Conservation (phyloP, 2,113 vertebrate species). For the Lepisosteus osseus region DNA sequence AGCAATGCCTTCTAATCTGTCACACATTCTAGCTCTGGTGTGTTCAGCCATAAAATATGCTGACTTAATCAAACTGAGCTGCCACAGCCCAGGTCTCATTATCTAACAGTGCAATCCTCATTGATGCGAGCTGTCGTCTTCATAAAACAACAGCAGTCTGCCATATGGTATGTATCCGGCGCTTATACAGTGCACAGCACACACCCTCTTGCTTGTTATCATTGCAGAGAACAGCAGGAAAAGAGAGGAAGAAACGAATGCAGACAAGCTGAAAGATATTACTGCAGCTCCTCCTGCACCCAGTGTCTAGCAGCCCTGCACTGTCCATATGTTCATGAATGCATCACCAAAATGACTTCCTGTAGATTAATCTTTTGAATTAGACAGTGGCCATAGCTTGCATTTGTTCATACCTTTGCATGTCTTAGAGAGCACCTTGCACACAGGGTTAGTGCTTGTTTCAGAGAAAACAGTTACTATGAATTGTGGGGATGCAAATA, state of each 20-base stretch:
- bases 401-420: no score
- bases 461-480: no score
- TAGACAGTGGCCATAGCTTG: no score
- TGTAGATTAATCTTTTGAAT: no score
- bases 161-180: constrained; percentile 23
- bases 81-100: background rate
- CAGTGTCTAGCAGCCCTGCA: background rate
- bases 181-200: constrained; percentile 27
- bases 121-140: background rate
- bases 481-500: no score
- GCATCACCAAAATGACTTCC: background rate
- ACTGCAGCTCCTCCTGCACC: constrained; percentile 4
- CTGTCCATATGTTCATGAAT: constrained; percentile 17
- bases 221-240: constrained; percentile 23
- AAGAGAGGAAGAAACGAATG: constrained; percentile 17
- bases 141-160: background rate
- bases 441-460: no score
- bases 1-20: no score
- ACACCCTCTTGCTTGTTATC: constrained; percentile 21
- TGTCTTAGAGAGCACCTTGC: no score
- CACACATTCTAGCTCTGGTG: no score
- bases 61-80: no score
- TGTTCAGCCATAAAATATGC: no score
- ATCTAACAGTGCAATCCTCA: constrained; percentile 6
- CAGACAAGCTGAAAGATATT: constrained; percentile 36